Base-by-base conservation (phyloP, 2,888 invertebrate species). In the Agrochola macilenta region DNA sequence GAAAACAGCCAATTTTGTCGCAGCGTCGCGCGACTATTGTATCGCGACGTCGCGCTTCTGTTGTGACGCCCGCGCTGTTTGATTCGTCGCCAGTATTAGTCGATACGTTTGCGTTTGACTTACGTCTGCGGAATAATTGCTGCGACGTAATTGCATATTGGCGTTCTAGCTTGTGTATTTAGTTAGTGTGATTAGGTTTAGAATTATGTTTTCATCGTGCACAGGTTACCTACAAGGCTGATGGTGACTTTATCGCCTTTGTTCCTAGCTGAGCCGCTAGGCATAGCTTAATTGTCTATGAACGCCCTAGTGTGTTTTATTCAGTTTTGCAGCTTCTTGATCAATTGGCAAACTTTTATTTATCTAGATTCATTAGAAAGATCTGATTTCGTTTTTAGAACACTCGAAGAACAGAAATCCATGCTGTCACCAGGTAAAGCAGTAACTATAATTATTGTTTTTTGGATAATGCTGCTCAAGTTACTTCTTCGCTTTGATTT, bases 1-100 rank as follows among this genome's bases (percentile, higher is more conserved):
- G 95, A 95, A 95, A 94, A 94, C 93, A 92, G 91, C 90, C 95
- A 95, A 95, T 95, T 95, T 93, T 92, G 92, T 90, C 85, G 87
- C 88, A 79, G 82, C 84, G 84, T 88, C 87, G 87, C 77, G 78
- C 79, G 76, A 78, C 80, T 79, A 86, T 85, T 84, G 71, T 82
- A 74, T 90, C 85, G 87, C 88, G 79, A 82, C 84, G 84, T 88
- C 87, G 87, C 77, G 78, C 79, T 74, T 76, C 80, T 79, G 86
- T 85, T 84, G 71, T 71, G 14, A 8, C 20, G 35, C 49, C 57
- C 46, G 35, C 69, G 82, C 75, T 69, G 76, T 86, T 87, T 85
- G 89, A 87, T 86, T 88, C 79, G 84, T 81, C 85, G 82, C 79
- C 81, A 77, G n/a, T 79, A 84, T 87, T 78, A 78, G 80, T 75